A percentile compares a stretch with the other conserved stretches of the same genome.
These are phyloP conservation scores for Chymomyza costata DNA, from an alignment of 1,140 invertebrate species.

Conservation along the genomic window DNA sequence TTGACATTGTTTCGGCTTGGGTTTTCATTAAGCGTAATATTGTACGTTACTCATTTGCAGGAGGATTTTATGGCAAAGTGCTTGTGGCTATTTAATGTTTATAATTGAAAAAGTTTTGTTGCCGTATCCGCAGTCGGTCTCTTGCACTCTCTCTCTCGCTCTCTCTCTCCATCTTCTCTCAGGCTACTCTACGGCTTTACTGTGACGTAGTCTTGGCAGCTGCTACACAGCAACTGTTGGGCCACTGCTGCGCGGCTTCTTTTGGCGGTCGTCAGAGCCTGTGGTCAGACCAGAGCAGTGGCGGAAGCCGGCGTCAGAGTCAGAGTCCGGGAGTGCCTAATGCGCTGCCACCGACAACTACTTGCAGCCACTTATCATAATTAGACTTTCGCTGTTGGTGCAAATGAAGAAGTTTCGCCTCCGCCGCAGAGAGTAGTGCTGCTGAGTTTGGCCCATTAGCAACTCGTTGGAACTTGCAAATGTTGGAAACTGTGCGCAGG, in stretches of 20 bases:
- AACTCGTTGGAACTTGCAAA: slow-evolving; percentile 34
- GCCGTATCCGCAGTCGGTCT: slow-evolving; percentile 13
- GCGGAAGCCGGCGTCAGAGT: slow-evolving; percentile 10
- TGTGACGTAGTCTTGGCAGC: too few relatives aligned
- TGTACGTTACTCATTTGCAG: slow-evolving; percentile 40
- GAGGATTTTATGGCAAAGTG: slow-evolving; percentile 48
- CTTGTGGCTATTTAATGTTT: slow-evolving; percentile 56
- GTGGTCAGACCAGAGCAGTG: slow-evolving; percentile 16
- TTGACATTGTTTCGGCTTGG: slow-evolving; percentile 12
- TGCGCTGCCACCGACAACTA: slow-evolving; percentile 40
- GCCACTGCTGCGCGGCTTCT: slow-evolving; percentile 5
- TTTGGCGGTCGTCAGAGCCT: not conserved
- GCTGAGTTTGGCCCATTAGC: too few relatives aligned
- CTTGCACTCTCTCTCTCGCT: not conserved
- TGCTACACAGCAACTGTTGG: too few relatives aligned
- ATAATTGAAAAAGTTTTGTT: slow-evolving; percentile 59
- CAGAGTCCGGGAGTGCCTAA: slow-evolving; percentile 17
- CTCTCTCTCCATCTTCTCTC: too few relatives aligned
- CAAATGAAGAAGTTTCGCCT: slow-evolving; percentile 39
- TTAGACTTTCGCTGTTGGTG: slow-evolving; percentile 36
- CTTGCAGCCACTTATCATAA: slow-evolving; percentile 57
- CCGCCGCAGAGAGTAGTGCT: too few relatives aligned
- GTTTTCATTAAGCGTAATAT: slow-evolving; percentile 45
- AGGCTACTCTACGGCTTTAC: too few relatives aligned
- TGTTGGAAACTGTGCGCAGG: too few relatives aligned